Evolutionary conservation across 2,888 invertebrate species (phyloP).

Genomic region (Hecatera dysodea): DNA sequence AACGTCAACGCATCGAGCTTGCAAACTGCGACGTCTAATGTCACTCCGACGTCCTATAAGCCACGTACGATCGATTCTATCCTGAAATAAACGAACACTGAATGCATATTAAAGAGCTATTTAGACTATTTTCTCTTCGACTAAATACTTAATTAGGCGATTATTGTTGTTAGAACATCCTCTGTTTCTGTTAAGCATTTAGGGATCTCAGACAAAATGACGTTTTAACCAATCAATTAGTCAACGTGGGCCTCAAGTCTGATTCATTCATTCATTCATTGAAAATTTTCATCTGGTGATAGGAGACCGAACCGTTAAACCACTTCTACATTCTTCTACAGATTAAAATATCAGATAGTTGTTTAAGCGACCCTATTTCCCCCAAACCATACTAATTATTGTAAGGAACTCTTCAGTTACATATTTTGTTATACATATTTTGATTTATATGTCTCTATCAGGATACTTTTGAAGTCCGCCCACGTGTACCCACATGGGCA

Average conservation of each 20-base stretch:
- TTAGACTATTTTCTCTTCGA: not conserved
- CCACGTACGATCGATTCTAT: not conserved
- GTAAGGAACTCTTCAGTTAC: not conserved
- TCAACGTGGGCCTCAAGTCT: not conserved
- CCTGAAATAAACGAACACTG: constrained; percentile 17
- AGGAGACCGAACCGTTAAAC: not conserved
- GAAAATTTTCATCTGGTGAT: not conserved
- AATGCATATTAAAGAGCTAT: not conserved
- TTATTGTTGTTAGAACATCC: not conserved
- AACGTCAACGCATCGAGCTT: constrained; percentile 26
- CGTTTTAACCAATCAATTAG: not conserved
- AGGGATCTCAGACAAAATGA: not conserved
- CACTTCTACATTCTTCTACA: too few species aligned
- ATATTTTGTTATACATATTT: too few species aligned
- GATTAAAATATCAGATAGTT: not conserved
- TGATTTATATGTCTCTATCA: not conserved
- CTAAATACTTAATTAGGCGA: too few species aligned
- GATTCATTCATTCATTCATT: not conserved
- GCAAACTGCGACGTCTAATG: constrained; percentile 2
- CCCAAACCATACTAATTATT: not conserved
- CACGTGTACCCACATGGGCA: constrained; percentile 7
- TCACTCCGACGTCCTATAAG: too few species aligned
- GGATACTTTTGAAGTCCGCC: not conserved
- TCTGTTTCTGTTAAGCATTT: not conserved
- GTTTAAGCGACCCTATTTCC: not conserved